Evolutionary conservation across 2,888 invertebrate species (phyloP).

Genomic region (Megamerina dolium): DNA sequence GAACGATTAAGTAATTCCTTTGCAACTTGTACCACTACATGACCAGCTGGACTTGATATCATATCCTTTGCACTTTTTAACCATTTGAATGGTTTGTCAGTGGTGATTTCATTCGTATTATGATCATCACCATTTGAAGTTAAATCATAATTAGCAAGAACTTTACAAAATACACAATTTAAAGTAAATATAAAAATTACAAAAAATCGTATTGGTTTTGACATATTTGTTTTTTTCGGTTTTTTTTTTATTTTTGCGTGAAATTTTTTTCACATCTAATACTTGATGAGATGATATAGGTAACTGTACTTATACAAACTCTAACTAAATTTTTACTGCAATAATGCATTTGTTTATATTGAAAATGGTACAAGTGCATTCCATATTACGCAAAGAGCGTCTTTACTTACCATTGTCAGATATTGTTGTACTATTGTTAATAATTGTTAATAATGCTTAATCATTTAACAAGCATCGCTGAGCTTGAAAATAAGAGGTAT

Average conservation of each 20-base stretch:
- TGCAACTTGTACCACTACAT: slow-evolving; percentile 51
- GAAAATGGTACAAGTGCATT: slow-evolving; percentile 3
- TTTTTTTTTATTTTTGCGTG: too few species aligned
- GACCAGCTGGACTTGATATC: slow-evolving; percentile 44
- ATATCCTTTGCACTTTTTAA: slow-evolving; percentile 39
- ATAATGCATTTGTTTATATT: slow-evolving; percentile 13
- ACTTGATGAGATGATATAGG: too few species aligned
- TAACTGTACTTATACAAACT: slow-evolving; percentile 20
- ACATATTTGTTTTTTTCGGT: too few species aligned
- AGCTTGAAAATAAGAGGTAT: slow-evolving; percentile 19
- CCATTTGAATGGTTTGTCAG: slow-evolving; percentile 30
- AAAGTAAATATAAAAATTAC: not conserved
- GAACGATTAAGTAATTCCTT: slow-evolving; percentile 65
- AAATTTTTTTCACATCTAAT: too few species aligned
- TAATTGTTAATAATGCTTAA: slow-evolving; percentile 6
- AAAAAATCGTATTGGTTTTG: too few species aligned
- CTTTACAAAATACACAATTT: slow-evolving; percentile 2
- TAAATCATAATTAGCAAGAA: slow-evolving; percentile 3
- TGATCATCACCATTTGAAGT: not conserved
- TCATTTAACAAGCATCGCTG: slow-evolving; percentile 31
- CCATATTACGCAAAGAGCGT: too few species aligned
- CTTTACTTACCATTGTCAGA: too few species aligned
- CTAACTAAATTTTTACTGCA: slow-evolving; percentile 28
- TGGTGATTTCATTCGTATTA: not conserved
- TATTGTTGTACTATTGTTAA: too few species aligned